A percentile compares a stretch with the other conserved stretches of the same genome.
These are phyloP conservation scores for Thamnaconus septentrionalis DNA, from an alignment of 2,113 vertebrate species.

Conservation along the genomic window DNA sequence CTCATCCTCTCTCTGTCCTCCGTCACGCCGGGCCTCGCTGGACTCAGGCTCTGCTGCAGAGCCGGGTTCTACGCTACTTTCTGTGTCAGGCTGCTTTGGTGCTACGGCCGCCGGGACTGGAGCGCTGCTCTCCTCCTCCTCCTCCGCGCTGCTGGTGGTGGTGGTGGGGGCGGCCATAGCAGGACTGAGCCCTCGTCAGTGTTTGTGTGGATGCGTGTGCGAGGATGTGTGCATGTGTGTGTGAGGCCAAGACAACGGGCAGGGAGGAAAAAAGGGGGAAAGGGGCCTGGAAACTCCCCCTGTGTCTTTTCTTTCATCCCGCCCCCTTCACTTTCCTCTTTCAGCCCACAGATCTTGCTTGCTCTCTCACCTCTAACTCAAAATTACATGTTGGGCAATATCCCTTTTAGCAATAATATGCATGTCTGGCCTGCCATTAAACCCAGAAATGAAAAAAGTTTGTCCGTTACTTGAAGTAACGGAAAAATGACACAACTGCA, in stretches of 20 bases:
- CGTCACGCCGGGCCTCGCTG: slow-evolving; percentile 36
- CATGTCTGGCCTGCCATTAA: no score
- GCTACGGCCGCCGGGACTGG: slow-evolving; percentile 40
- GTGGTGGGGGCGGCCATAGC: slow-evolving; percentile 67
- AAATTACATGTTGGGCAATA: no score
- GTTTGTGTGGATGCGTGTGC: slow-evolving; percentile 41
- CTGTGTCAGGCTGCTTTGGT: slow-evolving; percentile 49
- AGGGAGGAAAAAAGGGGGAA: slow-evolving; percentile 41
- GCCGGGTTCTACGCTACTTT: slow-evolving; percentile 47
- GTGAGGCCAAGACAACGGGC: slow-evolving; percentile 63
- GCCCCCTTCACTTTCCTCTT: slow-evolving; percentile 48
- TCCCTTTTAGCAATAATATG: no score
- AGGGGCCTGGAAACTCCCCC: slow-evolving; percentile 52
- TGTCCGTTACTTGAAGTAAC: no score
- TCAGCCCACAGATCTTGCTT: background rate
- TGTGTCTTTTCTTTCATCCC: slow-evolving; percentile 50
- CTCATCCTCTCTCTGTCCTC: slow-evolving; percentile 62
- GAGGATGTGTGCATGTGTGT: slow-evolving; percentile 40
- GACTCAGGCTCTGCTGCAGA: slow-evolving; percentile 40
- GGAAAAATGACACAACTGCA: no score
- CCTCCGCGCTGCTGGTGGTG: background rate
- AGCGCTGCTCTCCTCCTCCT: slow-evolving; percentile 51
- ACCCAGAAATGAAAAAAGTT: no score
- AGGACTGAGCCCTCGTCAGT: slow-evolving; percentile 70
- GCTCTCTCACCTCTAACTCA: background rate